phyloP scores from a whole-genome alignment of 2,888 invertebrate species.

The Seira musarum region DNA sequence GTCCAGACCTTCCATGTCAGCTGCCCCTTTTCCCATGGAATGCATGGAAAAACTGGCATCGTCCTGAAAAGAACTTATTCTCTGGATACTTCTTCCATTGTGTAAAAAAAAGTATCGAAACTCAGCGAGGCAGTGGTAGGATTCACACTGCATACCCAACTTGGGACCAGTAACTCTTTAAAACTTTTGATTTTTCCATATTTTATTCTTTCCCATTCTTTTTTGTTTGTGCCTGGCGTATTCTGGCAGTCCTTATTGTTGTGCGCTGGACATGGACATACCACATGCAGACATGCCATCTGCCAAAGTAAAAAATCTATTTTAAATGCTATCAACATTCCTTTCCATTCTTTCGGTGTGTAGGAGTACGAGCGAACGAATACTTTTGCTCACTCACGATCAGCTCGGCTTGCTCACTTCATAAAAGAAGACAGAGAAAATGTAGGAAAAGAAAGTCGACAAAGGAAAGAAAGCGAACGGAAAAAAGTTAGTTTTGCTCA shows the following conservation, averaged over 20 bases:
- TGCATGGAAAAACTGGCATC: too few relatives aligned
- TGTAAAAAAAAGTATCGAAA: not conserved
- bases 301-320: slow-evolving; percentile 11
- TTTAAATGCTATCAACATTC: slow-evolving; percentile 16
- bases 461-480: slow-evolving; percentile 1
- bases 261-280: slow-evolving; percentile 18
- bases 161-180: too few relatives aligned
- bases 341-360: not conserved
- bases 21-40: too few relatives aligned
- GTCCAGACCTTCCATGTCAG: too few relatives aligned
- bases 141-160: too few relatives aligned
- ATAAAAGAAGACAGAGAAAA: not conserved
- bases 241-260: slow-evolving; percentile 2
- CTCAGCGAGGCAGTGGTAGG: too few relatives aligned
- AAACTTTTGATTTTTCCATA: slow-evolving; percentile 8
- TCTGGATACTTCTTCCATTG: too few relatives aligned
- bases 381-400: too few relatives aligned
- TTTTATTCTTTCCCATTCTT: not conserved
- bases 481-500: not conserved
- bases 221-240: slow-evolving; percentile 13
- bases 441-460: slow-evolving; percentile 1
- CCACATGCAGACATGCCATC: slow-evolving; percentile 22
- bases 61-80: too few relatives aligned
- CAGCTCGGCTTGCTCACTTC: too few relatives aligned
- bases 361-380: too few relatives aligned